phyloP scores from a whole-genome alignment of 2,797 vertebrate species.

The Tiaroga cobitis region DNA sequence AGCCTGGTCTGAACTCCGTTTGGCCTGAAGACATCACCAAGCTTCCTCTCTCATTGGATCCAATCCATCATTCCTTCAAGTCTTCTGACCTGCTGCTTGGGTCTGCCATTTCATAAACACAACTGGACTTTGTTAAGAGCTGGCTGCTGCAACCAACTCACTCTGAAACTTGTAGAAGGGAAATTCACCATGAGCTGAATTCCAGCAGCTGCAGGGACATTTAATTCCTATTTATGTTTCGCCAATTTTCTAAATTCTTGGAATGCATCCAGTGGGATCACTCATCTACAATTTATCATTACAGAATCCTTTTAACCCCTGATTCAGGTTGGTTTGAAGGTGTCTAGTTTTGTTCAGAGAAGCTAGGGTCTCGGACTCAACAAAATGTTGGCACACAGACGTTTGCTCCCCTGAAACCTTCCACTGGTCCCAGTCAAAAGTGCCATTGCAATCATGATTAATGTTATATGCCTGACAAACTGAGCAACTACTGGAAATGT shows the following conservation, averaged over 20 bases:
- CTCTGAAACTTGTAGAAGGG: constrained; percentile 51
- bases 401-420: constrained; percentile 30
- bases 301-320: constrained; percentile 46
- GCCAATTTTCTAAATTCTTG: constrained; percentile 54
- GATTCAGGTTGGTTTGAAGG: constrained; percentile 41
- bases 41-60: constrained; percentile 53
- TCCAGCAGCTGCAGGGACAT: constrained; percentile 56
- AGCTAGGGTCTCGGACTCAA: constrained; percentile 31
- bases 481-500: constrained; percentile 20
- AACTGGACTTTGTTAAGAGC: constrained; percentile 67
- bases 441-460: constrained; percentile 59
- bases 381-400: constrained; percentile 1
- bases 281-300: constrained; percentile 59
- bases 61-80: constrained; percentile 63
- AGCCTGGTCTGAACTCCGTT: constrained; percentile 20
- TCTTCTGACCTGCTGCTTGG: constrained; percentile 51
- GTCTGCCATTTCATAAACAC: constrained; percentile 60
- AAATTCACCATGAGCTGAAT: constrained; percentile 48
- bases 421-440: constrained; percentile 37
- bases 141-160: constrained; percentile 46
- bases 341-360: constrained; percentile 41
- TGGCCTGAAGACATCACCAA: constrained; percentile 39
- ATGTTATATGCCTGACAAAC: constrained; percentile 43
- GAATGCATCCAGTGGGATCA: constrained; percentile 53
- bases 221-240: constrained; percentile 56